phyloP scores from a whole-genome alignment of 2,797 vertebrate genomes.

The Denticeps clupeoides region DNA sequence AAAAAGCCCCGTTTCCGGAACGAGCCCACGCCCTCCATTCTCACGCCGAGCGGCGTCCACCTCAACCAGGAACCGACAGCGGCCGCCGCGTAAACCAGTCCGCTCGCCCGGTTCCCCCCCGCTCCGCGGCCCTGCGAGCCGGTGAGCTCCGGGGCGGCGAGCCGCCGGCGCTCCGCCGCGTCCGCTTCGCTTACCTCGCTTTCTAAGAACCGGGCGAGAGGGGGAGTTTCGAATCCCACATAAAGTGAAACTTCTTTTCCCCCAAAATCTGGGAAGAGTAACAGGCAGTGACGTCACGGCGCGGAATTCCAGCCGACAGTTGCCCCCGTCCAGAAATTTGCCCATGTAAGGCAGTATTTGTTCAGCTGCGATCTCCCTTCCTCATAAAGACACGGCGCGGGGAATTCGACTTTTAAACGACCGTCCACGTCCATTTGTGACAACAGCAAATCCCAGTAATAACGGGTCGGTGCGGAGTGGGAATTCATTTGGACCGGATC shows the following conservation, averaged over 20 bases:
- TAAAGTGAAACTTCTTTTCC: constrained; percentile 65
- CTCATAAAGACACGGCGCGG: no score
- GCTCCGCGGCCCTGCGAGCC: no score
- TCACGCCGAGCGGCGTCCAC: constrained; percentile 39
- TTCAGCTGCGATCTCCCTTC: constrained; percentile 32
- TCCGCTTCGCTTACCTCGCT: constrained; percentile 60
- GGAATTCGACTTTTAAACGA: no score
- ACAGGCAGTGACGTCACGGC: constrained; percentile 67
- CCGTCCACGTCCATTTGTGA: no score
- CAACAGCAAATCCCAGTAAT: no score
- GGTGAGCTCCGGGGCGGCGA: constrained; percentile 1
- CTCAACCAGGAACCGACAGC: constrained; percentile 39
- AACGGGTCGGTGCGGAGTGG: no score
- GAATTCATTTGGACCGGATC: no score
- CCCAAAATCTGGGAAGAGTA: constrained; percentile 65
- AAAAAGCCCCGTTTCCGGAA: constrained; percentile 23
- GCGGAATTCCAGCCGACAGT: constrained; percentile 61
- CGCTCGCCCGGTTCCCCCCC: constrained; percentile 4
- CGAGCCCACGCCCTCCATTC: constrained; percentile 58
- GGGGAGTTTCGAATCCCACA: constrained; percentile 55
- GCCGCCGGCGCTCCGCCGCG: no score
- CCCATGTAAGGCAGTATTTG: constrained; percentile 70
- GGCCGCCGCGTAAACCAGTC: constrained; percentile 17
- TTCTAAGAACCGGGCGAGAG: constrained; percentile 62
- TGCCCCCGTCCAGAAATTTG: constrained; percentile 53